Conservation (phyloP, 2,888 invertebrate genomes). For the Mycalesis mineus region DNA sequence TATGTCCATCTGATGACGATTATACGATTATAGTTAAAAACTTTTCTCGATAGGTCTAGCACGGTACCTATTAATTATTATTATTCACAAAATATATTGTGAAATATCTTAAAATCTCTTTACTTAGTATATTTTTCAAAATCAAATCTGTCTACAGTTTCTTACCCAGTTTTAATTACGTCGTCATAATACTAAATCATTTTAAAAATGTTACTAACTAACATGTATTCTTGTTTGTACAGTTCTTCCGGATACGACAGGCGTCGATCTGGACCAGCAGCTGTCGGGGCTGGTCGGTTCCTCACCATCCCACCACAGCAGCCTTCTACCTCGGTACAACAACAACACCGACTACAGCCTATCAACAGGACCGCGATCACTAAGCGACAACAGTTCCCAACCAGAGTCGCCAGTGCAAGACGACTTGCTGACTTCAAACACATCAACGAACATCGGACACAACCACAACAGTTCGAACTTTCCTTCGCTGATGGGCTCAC, state of each 20-base stretch:
- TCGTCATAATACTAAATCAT: no score
- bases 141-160: no score
- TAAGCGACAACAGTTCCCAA: slow-evolving; percentile 89
- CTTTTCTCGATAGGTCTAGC: no score
- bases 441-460: slow-evolving; percentile 79
- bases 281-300: slow-evolving; percentile 81
- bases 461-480: slow-evolving; percentile 81
- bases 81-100: no score
- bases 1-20: no score
- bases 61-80: no score
- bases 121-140: no score
- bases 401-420: slow-evolving; percentile 91
- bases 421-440: slow-evolving; percentile 82
- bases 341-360: slow-evolving; percentile 83
- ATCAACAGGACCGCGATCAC: slow-evolving; percentile 83
- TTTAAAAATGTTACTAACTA: no score
- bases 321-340: slow-evolving; percentile 83
- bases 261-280: slow-evolving; percentile 85
- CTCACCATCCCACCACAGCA: slow-evolving; percentile 75
- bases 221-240: slow-evolving; percentile 36
- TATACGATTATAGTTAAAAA: no score
- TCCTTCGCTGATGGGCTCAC: slow-evolving; percentile 80
- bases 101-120: no score
- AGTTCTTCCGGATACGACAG: slow-evolving; percentile 89
- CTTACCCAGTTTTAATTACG: no score